phyloP scores from a whole-genome alignment of 2,113 vertebrate genomes.

The Sapajus apella region DNA sequence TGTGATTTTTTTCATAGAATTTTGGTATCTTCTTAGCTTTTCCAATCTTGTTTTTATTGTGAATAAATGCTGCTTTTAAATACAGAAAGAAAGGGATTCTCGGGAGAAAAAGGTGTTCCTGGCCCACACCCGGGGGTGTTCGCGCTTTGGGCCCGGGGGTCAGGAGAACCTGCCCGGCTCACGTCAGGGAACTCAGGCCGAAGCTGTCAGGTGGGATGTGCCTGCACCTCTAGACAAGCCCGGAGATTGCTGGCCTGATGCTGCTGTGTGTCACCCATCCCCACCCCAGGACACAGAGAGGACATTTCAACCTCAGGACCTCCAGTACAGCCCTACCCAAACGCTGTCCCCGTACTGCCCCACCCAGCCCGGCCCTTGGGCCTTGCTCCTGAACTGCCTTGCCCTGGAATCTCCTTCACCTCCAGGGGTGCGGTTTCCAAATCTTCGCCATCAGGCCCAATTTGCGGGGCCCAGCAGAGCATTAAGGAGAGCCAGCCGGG shows the following conservation, averaged over 20 bases:
- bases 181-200: fast-evolving
- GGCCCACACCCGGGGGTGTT: fast-evolving
- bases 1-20: not conserved
- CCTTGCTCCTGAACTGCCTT: fast-evolving
- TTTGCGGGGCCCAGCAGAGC: fast-evolving
- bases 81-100: not conserved
- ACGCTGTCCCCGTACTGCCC: too few species aligned
- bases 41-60: not conserved
- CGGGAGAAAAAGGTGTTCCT: not conserved
- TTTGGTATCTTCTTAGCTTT: not conserved
- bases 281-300: not conserved
- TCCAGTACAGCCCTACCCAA: not conserved
- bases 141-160: not conserved
- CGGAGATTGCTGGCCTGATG: not conserved
- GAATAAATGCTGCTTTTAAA: not conserved
- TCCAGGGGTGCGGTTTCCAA: too few species aligned
- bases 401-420: not conserved
- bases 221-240: not conserved
- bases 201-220: not conserved
- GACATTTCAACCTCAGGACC: not conserved
- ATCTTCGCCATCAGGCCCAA: fast-evolving
- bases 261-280: not conserved
- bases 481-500: fast-evolving
- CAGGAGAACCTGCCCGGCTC: not conserved
- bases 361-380: fast-evolving